These are phyloP conservation scores for Nemopilema nomurai DNA, from an alignment of 30 jellyfish, hydroid and myxozoan species.

Conservation along the genomic window DNA sequence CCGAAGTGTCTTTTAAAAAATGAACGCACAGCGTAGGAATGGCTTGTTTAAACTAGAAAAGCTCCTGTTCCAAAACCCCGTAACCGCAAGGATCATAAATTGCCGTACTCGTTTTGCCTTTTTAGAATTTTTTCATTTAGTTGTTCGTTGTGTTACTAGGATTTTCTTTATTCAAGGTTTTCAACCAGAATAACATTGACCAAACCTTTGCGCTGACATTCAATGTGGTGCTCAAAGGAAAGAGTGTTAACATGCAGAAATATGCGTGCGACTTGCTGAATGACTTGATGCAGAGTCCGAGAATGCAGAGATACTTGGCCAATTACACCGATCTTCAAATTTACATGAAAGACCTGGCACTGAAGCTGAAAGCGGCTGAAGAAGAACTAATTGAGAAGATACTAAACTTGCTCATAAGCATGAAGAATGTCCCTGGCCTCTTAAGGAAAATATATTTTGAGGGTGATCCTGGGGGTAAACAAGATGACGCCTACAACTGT, in stretches of 20 bases:
- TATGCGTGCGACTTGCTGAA: conserved; percentile 79
- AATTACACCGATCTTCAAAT: conserved; percentile 46
- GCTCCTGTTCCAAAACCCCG: too few relatives aligned
- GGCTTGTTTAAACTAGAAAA: too few relatives aligned
- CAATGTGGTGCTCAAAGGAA: conserved; percentile 66
- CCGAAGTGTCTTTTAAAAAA: too few relatives aligned
- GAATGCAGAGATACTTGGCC: conserved; percentile 66
- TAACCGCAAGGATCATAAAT: too few relatives aligned
- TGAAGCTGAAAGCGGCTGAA: conserved; percentile 12
- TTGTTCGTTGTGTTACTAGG: too few relatives aligned
- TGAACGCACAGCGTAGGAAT: too few relatives aligned
- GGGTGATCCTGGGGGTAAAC: neutral
- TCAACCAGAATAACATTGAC: conserved; percentile 71
- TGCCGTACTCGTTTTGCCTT: too few relatives aligned
- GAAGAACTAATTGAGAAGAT: conserved; percentile 53
- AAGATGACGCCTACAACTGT: neutral
- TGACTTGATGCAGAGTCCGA: conserved; percentile 54
- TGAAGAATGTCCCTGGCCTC: conserved; percentile 11
- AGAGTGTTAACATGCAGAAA: conserved; percentile 34
- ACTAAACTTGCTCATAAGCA: conserved; percentile 17
- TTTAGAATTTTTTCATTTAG: neutral
- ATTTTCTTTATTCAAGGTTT: conserved; percentile 56
- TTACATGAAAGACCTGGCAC: conserved; percentile 28
- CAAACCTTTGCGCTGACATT: conserved; percentile 72
- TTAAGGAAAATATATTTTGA: neutral